Conservation (phyloP, 2,888 invertebrate genomes). For the Falcaria lacertinaria region DNA sequence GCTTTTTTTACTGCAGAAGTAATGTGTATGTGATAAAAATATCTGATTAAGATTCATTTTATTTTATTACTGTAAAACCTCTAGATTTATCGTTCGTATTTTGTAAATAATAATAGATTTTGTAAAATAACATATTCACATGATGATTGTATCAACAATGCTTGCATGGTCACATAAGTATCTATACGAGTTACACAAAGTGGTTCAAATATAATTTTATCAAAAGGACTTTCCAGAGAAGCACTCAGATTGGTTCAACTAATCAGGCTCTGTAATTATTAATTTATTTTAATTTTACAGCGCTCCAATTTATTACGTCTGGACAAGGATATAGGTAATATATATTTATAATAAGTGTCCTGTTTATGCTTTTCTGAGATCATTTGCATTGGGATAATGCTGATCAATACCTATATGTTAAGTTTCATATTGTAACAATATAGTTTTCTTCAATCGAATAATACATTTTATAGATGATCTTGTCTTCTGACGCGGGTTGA, state of each 20-base stretch:
- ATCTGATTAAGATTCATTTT: conserved; percentile 64
- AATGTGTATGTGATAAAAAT: conserved; percentile 69
- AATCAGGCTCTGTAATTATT: background rate
- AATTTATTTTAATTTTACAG: conserved; percentile 8
- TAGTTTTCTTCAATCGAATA: conserved; percentile 9
- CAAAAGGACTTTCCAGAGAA: conserved; percentile 2
- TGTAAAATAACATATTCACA: conserved; percentile 51
- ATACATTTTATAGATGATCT: no score
- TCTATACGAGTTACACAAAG: conserved; percentile 14
- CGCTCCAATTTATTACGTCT: conserved; percentile 18
- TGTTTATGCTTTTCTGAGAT: conserved; percentile 11
- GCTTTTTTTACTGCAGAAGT: conserved; percentile 46
- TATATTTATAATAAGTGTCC: no score
- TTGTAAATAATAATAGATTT: conserved; percentile 68
- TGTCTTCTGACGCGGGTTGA: no score
- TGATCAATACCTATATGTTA: conserved; percentile 29
- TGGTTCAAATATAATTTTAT: conserved; percentile 30
- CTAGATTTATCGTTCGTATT: conserved; percentile 58
- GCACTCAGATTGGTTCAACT: background rate
- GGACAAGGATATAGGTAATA: conserved; percentile 10
- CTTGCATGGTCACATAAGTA: conserved; percentile 20
- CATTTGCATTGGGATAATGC: conserved; percentile 19
- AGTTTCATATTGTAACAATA: conserved; percentile 24
- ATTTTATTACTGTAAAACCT: conserved; percentile 58
- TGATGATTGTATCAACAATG: conserved; percentile 26